Evolutionary conservation across 1,140 invertebrate genomes (phyloP), one percentile per base, ranked within the genome.

Genomic region (Macrobrachium rosenbergii): DNA sequence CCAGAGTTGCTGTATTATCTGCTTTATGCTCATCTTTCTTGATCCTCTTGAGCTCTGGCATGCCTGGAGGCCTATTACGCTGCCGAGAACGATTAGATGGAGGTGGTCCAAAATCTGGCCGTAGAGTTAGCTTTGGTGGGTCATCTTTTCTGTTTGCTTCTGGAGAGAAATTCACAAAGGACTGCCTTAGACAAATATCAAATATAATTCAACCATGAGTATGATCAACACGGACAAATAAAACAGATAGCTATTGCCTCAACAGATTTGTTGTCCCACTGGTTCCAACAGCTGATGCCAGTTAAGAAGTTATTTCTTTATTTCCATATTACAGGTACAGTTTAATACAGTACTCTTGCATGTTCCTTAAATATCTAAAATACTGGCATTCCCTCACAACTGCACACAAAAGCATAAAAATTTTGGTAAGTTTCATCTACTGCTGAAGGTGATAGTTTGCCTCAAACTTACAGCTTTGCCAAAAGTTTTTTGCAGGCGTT

Each of bases 81-180:
- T 78, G 72, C 3, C 78, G 77, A 60, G 88, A 43, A 23, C 84
- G 75, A 43, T 76, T 67, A 28, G 60, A 37, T 69, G 58, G 45
- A 58, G 69, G 80, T n/a, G 78, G 73, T 63, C 76, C 83, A 78
- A 87, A 64, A 52, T 82, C 87, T 60, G 86, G 89, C 3, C 87
- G 77, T 19, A 83, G 79, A 16, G 89, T 90, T 58, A 90, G 52
- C 64, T 88, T 90, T 12, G 89, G 89, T 64, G 87, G 89, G 19
- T 88, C 87, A 67, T 88, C 89, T 63, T 76, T 82, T 62, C 76
- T 90, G 23, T 23, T 73, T 21, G 83, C 75, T 60, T 90, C 87
- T 88, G 83, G 10, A 59, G 23, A 64, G 23, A 80, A 60, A 37
- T 19, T 12, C 37, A 63, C 0, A 0, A 11, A 72, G 21, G 21